phyloP scores from a whole-genome alignment of 1,140 invertebrate species.

The Chymomyza costata region DNA sequence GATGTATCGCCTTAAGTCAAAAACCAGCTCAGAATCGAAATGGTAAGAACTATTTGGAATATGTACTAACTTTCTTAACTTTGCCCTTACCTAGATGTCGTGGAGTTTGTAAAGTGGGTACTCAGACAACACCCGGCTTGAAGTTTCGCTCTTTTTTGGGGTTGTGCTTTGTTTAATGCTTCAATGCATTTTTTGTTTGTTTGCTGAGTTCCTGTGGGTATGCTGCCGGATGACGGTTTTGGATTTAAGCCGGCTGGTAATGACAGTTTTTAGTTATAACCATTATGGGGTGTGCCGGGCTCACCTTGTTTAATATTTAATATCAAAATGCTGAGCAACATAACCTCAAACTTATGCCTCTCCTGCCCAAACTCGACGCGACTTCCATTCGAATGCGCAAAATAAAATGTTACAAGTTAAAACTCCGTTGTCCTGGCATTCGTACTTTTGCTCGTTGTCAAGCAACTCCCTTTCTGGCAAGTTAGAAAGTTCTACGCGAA shows the following conservation, averaged over 20 bases:
- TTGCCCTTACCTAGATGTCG: no score
- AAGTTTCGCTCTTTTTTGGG: constrained; percentile 18
- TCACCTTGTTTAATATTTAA: not conserved
- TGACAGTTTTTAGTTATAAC: constrained; percentile 4
- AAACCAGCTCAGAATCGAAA: no score
- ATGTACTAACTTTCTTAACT: no score
- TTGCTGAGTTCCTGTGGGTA: constrained; percentile 6
- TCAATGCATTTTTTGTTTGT: constrained; percentile 23
- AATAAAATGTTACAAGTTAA: constrained; percentile 2
- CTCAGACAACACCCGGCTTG: constrained; percentile 49
- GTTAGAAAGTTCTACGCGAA: constrained; percentile 3
- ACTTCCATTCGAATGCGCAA: not conserved
- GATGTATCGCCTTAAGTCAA: no score
- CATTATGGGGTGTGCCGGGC: not conserved
- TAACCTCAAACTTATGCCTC: not conserved
- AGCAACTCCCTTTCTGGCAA: constrained; percentile 1
- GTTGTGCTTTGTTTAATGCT: constrained; percentile 46
- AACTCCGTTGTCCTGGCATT: not conserved
- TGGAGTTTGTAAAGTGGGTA: constrained; percentile 9
- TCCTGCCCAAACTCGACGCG: not conserved
- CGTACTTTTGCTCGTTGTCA: not conserved
- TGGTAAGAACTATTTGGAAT: no score
- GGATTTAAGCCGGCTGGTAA: constrained; percentile 1
- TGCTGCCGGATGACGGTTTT: constrained; percentile 14
- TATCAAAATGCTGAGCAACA: not conserved